Base-by-base conservation (phyloP, 2,113 vertebrate genomes). In the Muscicapa adusta region DNA sequence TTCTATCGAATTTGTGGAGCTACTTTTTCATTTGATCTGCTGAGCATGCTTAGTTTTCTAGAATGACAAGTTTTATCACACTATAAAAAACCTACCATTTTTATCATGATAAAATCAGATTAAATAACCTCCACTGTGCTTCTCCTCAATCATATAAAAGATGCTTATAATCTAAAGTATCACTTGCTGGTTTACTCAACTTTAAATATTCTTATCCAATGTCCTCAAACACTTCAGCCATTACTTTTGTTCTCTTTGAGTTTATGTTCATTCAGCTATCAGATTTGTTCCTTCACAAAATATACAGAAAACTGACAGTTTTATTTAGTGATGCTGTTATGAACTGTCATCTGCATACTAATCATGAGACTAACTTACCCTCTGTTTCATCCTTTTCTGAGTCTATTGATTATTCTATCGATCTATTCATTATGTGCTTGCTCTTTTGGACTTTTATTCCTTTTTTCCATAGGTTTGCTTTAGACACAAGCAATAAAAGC, bases 341-440 rank as follows among this genome's bases (percentile, higher is more conserved):
- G 81, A 95, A 76, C 72, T 83, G 58, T 58, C 72, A 68, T 66
- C 82, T 95, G 43, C 53, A 93, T 96, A 62, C 58, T 93, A 96
- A 96, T 91, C 4, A 1, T 73, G 58, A 88, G n/a, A 76, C 28
- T 88, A 88, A 51, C 25, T 29, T 83, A 82, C 88, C 40, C n/a
- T 92, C 62, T 67, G 31, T 96, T 95, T 95, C 50, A 92, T 84
- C 57, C 45, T 96, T 88, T 93, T 86, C 75, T 76, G 67, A 85
- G 45, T 87, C 57, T 96, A 96, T 91, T 89, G 92, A 97, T 96
- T 93, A 67, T 57, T 84, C 5, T 63, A 96, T 96, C 0, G n/a
- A 97, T 84, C 80, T 95, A 57, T 89, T 95, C 90, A 82, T 63
- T 93, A 43, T 40, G 12, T 94, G 25, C 74, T 93, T 96, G 75